Evolutionary conservation across 2,797 vertebrate species (phyloP).

Genomic region (Simalia tracyae): DNA sequence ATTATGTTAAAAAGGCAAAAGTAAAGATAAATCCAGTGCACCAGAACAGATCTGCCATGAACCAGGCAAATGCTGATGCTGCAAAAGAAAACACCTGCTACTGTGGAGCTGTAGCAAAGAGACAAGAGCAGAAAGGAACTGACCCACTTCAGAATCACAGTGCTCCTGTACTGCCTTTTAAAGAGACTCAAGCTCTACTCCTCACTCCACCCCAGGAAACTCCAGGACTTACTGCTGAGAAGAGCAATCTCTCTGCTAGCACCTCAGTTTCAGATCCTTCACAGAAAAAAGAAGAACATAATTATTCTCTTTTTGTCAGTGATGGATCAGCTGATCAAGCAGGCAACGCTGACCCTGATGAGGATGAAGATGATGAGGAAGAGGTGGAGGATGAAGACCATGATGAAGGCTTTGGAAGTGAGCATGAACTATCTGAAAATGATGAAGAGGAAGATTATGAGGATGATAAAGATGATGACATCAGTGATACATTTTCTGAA

Average conservation of each 20-base stretch:
- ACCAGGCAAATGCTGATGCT: constrained; percentile 73
- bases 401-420: constrained; percentile 96
- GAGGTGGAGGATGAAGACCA: constrained; percentile 93
- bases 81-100: constrained; percentile 79
- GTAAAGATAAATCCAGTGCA: constrained; percentile 85
- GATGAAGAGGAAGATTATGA: constrained; percentile 82
- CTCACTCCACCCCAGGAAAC: constrained; percentile 71
- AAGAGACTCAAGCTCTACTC: constrained; percentile 81
- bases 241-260: constrained; percentile 75
- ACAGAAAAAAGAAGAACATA: constrained; percentile 97
- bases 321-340: constrained; percentile 79
- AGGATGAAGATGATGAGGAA: constrained; percentile 85
- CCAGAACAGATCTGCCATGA: constrained; percentile 73
- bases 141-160: constrained; percentile 64
- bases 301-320: constrained; percentile 96
- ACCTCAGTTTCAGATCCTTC: constrained; percentile 76
- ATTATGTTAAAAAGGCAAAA: constrained; percentile 96
- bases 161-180: constrained; percentile 76
- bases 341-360: constrained; percentile 79
- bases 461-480: constrained; percentile 83
- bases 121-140: constrained; percentile 71
- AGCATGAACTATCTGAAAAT: constrained; percentile 96
- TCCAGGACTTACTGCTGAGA: constrained; percentile 63
- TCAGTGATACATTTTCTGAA: constrained; percentile 97
- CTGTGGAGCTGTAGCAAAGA: constrained; percentile 75